Conservation (phyloP, 2,113 vertebrate species). For the Sterna hirundo region DNA sequence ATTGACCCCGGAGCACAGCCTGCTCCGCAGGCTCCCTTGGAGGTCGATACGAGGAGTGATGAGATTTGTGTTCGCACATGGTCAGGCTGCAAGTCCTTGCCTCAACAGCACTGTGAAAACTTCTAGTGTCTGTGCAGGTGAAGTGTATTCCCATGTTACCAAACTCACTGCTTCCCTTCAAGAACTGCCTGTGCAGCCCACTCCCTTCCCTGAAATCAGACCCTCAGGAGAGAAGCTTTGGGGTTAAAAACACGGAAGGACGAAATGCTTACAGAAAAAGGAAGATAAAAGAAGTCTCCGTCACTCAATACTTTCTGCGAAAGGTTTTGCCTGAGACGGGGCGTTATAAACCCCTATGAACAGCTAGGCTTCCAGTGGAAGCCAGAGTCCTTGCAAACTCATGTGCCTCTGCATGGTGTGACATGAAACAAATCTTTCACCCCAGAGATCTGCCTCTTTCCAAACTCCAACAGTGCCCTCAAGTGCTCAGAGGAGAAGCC, state of each 20-base stretch:
- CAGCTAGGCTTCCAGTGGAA: not conserved
- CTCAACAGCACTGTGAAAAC: not conserved
- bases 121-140: not conserved
- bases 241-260: not conserved
- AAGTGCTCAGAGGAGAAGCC: slow-evolving; percentile 9
- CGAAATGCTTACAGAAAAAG: not conserved
- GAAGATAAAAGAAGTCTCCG: not conserved
- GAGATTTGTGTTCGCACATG: not conserved
- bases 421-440: not conserved
- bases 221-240: not conserved
- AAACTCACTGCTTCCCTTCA: not conserved
- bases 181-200: not conserved
- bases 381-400: not conserved
- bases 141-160: not conserved
- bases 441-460: not conserved
- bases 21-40: not conserved
- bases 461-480: slow-evolving; percentile 63
- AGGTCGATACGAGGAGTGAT: fast-evolving
- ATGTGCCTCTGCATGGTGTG: not conserved
- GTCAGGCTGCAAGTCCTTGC: not conserved
- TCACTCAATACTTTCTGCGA: not conserved
- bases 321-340: not conserved
- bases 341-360: not conserved
- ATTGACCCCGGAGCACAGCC: not conserved
- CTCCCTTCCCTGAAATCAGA: not conserved